Percentiles rank a stretch among this genome's conserved stretches.
Evolutionary conservation across 1,140 invertebrate genomes (phyloP).

Genomic region (Drosophila funebris): DNA sequence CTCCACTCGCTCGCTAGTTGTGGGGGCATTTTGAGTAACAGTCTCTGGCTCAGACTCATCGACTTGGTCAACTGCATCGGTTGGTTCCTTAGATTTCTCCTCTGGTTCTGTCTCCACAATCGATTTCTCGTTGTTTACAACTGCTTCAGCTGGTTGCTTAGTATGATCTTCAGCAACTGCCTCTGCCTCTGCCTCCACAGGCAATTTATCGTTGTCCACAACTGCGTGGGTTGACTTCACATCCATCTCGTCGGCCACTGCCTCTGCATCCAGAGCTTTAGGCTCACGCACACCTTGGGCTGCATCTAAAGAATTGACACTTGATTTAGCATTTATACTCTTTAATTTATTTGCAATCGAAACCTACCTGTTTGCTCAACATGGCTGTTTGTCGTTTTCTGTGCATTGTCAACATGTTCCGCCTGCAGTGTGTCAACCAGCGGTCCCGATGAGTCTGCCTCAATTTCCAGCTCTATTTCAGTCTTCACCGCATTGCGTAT

Average conservation of each 20-base stretch:
- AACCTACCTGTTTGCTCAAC: slow-evolving; percentile 37
- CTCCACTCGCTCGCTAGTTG: slow-evolving; percentile 7
- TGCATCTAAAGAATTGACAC: neutral
- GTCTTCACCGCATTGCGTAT: slow-evolving; percentile 68
- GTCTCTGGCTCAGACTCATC: neutral
- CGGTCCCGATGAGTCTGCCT: slow-evolving; percentile 24
- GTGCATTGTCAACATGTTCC: slow-evolving; percentile 7
- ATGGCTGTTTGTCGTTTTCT: neutral
- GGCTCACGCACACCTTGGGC: slow-evolving; percentile 51
- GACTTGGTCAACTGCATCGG: neutral
- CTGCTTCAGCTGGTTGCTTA: neutral
- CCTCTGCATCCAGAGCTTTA: slow-evolving; percentile 43
- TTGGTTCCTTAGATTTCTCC: neutral
- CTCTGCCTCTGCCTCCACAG: neutral
- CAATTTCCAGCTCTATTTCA: slow-evolving; percentile 63
- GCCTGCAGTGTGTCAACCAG: slow-evolving; percentile 24
- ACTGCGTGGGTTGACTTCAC: neutral
- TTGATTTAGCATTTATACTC: neutral
- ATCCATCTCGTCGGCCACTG: neutral
- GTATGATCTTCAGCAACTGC: neutral
- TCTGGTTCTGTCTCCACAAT: neutral
- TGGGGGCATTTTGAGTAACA: slow-evolving; percentile 14
- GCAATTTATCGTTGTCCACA: neutral
- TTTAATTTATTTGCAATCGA: neutral
- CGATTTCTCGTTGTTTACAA: neutral